phyloP scores from a whole-genome alignment of 2,888 invertebrate species.

The Eristalis arbustorum region DNA sequence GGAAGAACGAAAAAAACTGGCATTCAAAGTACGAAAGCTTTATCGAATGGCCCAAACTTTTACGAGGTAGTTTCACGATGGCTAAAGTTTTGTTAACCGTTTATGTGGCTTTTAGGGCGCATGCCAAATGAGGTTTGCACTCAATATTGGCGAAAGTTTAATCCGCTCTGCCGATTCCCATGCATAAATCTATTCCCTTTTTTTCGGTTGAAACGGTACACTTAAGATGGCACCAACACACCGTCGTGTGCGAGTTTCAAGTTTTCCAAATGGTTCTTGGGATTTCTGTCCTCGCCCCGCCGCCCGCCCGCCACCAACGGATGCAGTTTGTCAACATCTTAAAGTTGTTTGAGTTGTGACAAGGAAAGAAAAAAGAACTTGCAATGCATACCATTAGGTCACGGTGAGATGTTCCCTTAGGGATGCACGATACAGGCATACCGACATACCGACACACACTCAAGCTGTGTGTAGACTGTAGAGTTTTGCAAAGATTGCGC shows the following conservation, averaged over 20 bases:
- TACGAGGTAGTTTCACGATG: conserved; percentile 16
- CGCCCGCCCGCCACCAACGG: neutral
- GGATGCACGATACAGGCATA: neutral
- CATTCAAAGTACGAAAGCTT: conserved; percentile 15
- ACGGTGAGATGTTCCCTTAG: conserved; percentile 3
- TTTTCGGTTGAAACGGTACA: conserved; percentile 8
- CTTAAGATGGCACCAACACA: conserved; percentile 24
- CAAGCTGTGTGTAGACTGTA: neutral
- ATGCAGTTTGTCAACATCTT: conserved; percentile 31
- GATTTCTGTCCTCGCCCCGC: neutral
- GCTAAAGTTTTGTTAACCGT: conserved; percentile 25
- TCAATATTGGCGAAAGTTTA: conserved; percentile 2
- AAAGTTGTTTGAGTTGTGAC: conserved; percentile 23
- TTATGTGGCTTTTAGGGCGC: conserved; percentile 50
- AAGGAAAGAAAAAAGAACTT: neutral
- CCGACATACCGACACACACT: neutral
- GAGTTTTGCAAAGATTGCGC: neutral
- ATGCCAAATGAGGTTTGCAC: conserved; percentile 46
- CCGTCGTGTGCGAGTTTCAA: neutral
- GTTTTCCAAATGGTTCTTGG: neutral
- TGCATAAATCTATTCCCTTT: conserved; percentile 54
- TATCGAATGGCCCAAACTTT: conserved; percentile 36
- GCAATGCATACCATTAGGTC: conserved; percentile 11
- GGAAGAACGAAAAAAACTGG: neutral
- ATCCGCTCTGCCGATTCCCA: conserved; percentile 39